These are phyloP conservation scores for Salvelinus alpinus DNA, from an alignment of 2,113 vertebrate genomes.

Conservation along the genomic window DNA sequence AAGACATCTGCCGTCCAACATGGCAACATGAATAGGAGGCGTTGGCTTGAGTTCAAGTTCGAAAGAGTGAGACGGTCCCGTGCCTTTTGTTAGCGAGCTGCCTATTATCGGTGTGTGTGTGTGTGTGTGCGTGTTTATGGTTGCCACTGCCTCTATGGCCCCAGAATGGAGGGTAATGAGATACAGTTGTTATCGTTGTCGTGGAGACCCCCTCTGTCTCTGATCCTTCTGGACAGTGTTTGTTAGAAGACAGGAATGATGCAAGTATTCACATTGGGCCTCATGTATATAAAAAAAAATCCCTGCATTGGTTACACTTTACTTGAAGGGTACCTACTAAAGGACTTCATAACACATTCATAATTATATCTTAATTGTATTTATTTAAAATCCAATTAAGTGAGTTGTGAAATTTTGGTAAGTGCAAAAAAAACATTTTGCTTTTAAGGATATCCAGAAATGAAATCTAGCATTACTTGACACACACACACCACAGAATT, in stretches of 20 bases:
- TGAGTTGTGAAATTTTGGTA: conserved; percentile 18
- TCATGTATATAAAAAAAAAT: not conserved
- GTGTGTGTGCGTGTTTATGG: conserved; percentile 40
- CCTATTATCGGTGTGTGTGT: conserved; percentile 36
- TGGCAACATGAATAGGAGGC: conserved; percentile 57
- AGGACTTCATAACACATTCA: conserved; percentile 41
- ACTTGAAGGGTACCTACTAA: not conserved
- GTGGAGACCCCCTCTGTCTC: conserved; percentile 38
- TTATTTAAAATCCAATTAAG: conserved; percentile 61
- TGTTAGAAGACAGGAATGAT: conserved; percentile 28
- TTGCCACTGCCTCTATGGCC: conserved; percentile 39
- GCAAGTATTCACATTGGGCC: not conserved
- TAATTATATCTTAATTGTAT: conserved; percentile 60
- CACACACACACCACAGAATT: conserved; percentile 61
- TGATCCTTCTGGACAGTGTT: conserved; percentile 39
- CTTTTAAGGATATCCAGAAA: conserved; percentile 67
- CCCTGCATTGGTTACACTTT: not conserved
- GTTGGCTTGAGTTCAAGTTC: conserved; percentile 56
- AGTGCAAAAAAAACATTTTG: conserved; percentile 49
- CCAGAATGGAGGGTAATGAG: conserved; percentile 57
- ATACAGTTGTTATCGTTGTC: conserved; percentile 71
- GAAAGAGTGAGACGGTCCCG: conserved; percentile 24
- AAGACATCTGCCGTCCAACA: conserved; percentile 67
- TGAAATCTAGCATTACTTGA: conserved; percentile 62
- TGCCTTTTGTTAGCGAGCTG: conserved; percentile 58